Evolutionary conservation across 2,797 vertebrate genomes (phyloP).

Genomic region (Acipenser ruthenus): DNA sequence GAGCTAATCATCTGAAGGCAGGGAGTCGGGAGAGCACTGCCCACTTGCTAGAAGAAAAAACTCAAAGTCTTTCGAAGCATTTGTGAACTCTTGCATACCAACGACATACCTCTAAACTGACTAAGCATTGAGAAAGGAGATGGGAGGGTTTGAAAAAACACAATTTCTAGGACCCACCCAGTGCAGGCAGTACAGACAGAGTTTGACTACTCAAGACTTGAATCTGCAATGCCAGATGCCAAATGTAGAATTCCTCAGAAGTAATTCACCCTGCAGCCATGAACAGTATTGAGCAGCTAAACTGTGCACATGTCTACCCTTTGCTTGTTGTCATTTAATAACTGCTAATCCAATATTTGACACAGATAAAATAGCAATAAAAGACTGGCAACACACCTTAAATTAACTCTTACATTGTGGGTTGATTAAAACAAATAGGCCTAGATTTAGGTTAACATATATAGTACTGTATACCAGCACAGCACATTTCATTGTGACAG

Average conservation of each 20-base stretch:
- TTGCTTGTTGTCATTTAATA: no score
- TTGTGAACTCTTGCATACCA: constrained; percentile 50
- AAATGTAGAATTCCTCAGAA: constrained; percentile 39
- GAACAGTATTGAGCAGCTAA: neutral
- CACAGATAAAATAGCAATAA: no score
- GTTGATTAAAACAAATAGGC: no score
- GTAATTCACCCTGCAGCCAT: constrained; percentile 19
- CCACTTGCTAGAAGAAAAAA: constrained; percentile 53
- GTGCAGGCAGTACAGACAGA: constrained; percentile 49
- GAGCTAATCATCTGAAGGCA: constrained; percentile 60
- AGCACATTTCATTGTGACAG: no score
- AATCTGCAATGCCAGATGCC: constrained; percentile 42
- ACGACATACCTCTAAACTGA: constrained; percentile 55
- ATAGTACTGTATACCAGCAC: no score
- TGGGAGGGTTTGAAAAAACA: constrained; percentile 55
- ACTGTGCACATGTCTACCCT: neutral
- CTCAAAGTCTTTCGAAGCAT: constrained; percentile 45
- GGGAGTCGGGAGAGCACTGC: constrained; percentile 38
- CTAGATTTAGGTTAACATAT: no score
- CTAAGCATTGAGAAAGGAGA: constrained; percentile 32
- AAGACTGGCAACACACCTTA: no score
- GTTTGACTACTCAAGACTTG: constrained; percentile 42
- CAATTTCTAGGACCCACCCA: constrained; percentile 36
- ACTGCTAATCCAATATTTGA: no score
- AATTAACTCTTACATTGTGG: no score